These are phyloP conservation scores for Caenorhabditis sinica DNA, from an alignment of 2,888 invertebrate genomes.

Conservation along the genomic window DNA sequence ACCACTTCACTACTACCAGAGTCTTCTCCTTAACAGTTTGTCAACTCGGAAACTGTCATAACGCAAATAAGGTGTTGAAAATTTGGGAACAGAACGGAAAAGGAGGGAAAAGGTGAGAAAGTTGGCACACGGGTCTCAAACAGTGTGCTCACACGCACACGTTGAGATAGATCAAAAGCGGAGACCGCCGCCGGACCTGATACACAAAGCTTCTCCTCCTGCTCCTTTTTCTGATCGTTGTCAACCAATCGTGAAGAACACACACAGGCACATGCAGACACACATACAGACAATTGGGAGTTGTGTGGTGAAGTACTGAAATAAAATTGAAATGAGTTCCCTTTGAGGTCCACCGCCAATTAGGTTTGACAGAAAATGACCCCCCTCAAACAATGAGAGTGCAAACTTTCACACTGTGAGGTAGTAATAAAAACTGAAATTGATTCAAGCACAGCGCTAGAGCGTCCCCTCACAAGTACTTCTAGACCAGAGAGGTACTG, in stretches of 20 bases:
- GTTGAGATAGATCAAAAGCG: constrained; percentile 53
- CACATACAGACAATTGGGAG: constrained; percentile 25
- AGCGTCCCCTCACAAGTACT: background rate
- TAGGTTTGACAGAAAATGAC: constrained; percentile 31
- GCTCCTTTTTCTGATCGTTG: constrained; percentile 42
- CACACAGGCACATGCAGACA: constrained; percentile 9
- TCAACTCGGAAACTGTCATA: constrained; percentile 59
- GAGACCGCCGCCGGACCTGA: constrained; percentile 56
- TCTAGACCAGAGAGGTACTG: too few species aligned
- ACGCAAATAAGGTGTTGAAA: constrained; percentile 62
- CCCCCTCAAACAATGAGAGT: constrained; percentile 5
- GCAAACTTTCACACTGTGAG: background rate
- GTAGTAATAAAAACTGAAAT: constrained; percentile 13
- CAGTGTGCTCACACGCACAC: constrained; percentile 58
- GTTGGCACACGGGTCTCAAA: constrained; percentile 58
- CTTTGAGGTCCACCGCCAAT: constrained; percentile 59
- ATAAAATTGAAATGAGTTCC: constrained; percentile 49
- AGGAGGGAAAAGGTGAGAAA: constrained; percentile 30
- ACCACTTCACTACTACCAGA: constrained; percentile 38
- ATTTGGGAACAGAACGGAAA: constrained; percentile 21
- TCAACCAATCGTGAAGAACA: constrained; percentile 57
- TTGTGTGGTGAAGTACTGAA: constrained; percentile 15
- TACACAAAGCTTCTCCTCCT: constrained; percentile 50
- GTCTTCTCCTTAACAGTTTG: constrained; percentile 62
- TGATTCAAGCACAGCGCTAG: too few species aligned